Conservation (phyloP, 2,888 invertebrate genomes). For the Orthosia cruda region DNA sequence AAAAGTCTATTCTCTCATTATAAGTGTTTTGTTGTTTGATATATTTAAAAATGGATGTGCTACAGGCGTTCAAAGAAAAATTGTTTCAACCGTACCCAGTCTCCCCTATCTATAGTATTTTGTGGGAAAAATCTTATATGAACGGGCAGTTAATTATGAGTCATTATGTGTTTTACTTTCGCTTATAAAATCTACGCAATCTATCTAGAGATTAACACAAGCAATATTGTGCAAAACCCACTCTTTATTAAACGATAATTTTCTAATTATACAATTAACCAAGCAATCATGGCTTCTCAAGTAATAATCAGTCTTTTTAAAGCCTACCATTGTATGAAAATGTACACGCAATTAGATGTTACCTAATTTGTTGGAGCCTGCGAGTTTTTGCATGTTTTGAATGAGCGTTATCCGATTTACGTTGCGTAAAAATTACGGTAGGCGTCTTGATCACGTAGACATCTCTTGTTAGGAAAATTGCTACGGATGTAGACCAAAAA, state of each 20-base stretch:
- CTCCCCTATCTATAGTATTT: neutral
- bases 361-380: conserved; percentile 10
- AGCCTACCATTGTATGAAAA: conserved; percentile 33
- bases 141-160: neutral
- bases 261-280: conserved; percentile 26
- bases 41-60: no score
- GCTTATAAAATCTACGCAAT: conserved; percentile 15
- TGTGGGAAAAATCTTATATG: conserved; percentile 4
- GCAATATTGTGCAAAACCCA: conserved; percentile 1
- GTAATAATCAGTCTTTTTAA: conserved; percentile 12
- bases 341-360: conserved; percentile 7
- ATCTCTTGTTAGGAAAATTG: neutral
- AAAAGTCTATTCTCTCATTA: no score
- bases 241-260: conserved; percentile 30
- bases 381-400: conserved; percentile 21
- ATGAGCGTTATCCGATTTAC: neutral
- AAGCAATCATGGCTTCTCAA: conserved; percentile 3
- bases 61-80: no score
- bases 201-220: neutral
- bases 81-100: no score
- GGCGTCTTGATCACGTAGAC: neutral
- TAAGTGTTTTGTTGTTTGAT: no score
- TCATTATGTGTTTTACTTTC: conserved; percentile 18
- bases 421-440: conserved; percentile 11
- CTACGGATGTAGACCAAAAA: conserved; percentile 2